These are phyloP conservation scores for Hedya salicella DNA, from an alignment of 2,888 invertebrate species.

Conservation along the genomic window DNA sequence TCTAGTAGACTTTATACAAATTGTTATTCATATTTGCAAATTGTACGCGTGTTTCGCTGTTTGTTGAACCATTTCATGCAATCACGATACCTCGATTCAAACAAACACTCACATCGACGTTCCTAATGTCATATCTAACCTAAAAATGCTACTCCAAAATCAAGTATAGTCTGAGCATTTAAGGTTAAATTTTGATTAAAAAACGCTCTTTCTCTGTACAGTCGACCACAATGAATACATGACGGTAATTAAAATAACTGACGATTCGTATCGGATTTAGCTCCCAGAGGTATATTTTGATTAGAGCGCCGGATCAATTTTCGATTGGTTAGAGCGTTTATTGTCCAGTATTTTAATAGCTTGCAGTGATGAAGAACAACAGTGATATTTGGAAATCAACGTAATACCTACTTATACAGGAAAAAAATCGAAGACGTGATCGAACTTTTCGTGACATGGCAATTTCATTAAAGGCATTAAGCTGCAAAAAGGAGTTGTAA, in stretches of 20 bases:
- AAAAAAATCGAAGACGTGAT: too few species aligned
- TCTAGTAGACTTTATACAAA: conserved; percentile 41
- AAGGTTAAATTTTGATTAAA: background rate
- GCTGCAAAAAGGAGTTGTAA: too few species aligned
- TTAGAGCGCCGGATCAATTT: conserved; percentile 9
- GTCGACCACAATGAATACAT: conserved; percentile 32
- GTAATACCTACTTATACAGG: too few species aligned
- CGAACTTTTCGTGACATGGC: too few species aligned
- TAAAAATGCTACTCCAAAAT: conserved; percentile 7
- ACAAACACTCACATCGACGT: conserved; percentile 46
- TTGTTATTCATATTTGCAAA: conserved; percentile 70
- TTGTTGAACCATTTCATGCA: conserved; percentile 61
- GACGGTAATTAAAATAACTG: conserved; percentile 32
- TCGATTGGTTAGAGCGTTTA: conserved; percentile 7
- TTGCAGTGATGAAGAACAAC: background rate
- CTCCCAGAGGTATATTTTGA: conserved; percentile 26
- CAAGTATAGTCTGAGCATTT: background rate
- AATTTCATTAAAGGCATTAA: too few species aligned
- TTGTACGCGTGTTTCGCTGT: conserved; percentile 63
- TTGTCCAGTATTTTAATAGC: background rate
- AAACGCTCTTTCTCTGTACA: background rate
- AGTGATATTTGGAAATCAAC: background rate
- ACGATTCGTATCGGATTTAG: conserved; percentile 13
- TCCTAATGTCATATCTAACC: conserved; percentile 8
- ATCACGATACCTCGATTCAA: conserved; percentile 60